Evolutionary conservation across 1,140 invertebrate species (phyloP), one percentile per base, ranked within the genome.

Genomic region (Diabrotica virgifera): DNA sequence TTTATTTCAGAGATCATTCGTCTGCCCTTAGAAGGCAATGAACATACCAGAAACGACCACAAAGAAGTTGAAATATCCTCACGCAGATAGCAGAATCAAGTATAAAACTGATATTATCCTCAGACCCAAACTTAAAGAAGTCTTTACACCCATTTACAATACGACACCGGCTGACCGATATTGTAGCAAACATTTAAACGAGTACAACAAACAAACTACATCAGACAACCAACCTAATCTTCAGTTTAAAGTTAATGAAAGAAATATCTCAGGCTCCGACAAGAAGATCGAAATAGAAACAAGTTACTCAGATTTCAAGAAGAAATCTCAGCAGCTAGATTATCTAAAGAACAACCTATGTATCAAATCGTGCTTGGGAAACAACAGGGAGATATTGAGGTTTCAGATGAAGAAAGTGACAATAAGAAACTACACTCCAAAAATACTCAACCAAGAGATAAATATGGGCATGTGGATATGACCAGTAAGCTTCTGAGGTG

Each of bases 401-500:
- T 68, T 66, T 56, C 72, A 72, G 60, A 36, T 61, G 36, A 72
- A 70, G 63, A 75, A 74, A 71, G 78, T 81, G 4, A 85, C 85
- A 7, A 85, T 88, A 68, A 81, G 86, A 65, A 87, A 87, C 75
- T 88, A 88, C 64, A 87, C 84, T 5, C 86, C 87, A 0, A 88
- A 88, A 73, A 87, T 86, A 24, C 74, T 87, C 24, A 81, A 81
- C 67, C 73, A 83, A 78, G 64, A 78, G 59, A 68, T 74, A 5
- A 78, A 78, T 53, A 72, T 79, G 73, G 76, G 76, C 8, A 76
- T 79, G 77, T 79, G 77, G 77, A 77, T 79, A 14, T 78, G 55
- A 68, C 6, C 24, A 24, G 24, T 24, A 4, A 24, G 24, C 24
- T 24, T 24, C 4, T 24, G 24, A 24, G 24, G 24, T 24, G 24